phyloP scores from a whole-genome alignment of 2,797 vertebrate species.

The Margarornis squamiger region DNA sequence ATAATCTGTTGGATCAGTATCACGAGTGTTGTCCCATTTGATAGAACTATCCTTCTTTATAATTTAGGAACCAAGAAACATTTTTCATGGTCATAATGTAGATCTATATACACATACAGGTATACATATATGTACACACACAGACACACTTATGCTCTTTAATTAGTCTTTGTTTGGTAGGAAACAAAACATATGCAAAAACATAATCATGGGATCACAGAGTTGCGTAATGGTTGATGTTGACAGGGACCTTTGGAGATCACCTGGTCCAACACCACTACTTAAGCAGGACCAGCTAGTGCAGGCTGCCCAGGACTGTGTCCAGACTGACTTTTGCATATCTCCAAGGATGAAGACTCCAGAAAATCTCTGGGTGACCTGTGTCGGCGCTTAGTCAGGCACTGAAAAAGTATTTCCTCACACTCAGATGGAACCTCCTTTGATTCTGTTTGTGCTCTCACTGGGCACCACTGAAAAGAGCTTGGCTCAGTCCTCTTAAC shows the following conservation, averaged over 20 bases:
- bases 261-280: neutral
- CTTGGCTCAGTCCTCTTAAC: neutral
- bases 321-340: neutral
- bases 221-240: neutral
- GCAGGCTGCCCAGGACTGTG: neutral
- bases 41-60: neutral
- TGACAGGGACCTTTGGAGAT: neutral
- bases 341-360: neutral
- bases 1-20: neutral
- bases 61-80: neutral
- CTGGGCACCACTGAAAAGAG: neutral
- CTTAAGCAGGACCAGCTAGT: neutral
- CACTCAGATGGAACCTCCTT: neutral
- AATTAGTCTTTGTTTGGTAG: neutral
- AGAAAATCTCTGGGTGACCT: neutral
- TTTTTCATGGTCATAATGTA: neutral
- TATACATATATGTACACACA: neutral
- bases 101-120: fast-evolving
- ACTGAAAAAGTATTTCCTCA: neutral
- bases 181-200: neutral
- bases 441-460: neutral
- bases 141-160: neutral
- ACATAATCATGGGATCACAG: neutral
- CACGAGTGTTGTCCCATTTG: neutral
- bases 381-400: neutral